Conservation (phyloP, 2,797 vertebrate species). For the Limosa lapponica region DNA sequence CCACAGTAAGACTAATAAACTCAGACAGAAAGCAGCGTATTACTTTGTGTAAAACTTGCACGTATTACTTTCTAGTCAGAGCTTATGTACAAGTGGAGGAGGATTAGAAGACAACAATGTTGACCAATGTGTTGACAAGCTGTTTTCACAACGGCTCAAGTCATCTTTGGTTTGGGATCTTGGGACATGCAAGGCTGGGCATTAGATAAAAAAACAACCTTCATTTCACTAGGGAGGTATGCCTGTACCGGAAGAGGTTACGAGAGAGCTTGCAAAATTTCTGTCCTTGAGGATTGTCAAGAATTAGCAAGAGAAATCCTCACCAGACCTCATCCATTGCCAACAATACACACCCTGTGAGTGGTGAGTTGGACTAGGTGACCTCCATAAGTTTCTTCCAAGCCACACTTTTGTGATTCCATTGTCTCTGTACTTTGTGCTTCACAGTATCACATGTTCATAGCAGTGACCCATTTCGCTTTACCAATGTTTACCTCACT, state of each 20-base stretch:
- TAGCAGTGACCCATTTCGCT: rapidly evolving
- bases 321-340: background rate
- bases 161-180: background rate
- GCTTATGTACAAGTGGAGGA: background rate
- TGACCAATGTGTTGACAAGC: background rate
- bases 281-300: background rate
- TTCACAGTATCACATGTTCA: rapidly evolving
- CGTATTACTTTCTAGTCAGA: background rate
- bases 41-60: background rate
- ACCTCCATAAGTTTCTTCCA: background rate
- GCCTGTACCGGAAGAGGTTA: background rate
- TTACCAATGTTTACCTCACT: background rate
- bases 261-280: rapidly evolving
- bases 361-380: no score
- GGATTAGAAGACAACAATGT: background rate
- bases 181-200: background rate
- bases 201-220: background rate
- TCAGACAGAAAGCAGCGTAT: background rate
- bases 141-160: background rate
- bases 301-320: background rate
- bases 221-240: background rate
- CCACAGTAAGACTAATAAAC: background rate
- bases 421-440: background rate
- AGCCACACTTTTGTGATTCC: background rate
- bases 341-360: background rate